phyloP scores from a whole-genome alignment of 2,113 vertebrate species.

The Ursus arctos region DNA sequence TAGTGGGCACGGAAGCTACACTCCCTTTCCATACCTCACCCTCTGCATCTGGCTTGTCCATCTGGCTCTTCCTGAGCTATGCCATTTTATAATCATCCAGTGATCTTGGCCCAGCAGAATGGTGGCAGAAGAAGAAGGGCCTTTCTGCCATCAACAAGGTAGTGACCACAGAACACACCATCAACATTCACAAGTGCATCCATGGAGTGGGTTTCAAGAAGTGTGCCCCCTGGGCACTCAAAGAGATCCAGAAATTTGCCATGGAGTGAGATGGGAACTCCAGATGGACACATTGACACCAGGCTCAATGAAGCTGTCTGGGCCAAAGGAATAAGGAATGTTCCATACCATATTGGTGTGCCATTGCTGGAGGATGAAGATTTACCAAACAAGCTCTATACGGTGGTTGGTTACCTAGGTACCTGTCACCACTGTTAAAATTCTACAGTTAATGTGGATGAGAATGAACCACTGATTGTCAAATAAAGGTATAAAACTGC shows the following conservation, averaged over 20 bases:
- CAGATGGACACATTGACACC: background rate
- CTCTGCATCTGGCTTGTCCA: background rate
- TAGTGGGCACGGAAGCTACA: background rate
- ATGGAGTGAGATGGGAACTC: background rate
- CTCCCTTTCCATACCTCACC: background rate
- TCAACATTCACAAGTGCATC: background rate
- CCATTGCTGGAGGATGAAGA: background rate
- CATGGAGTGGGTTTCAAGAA: background rate
- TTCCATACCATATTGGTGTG: background rate
- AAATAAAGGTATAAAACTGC: background rate
- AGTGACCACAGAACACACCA: background rate
- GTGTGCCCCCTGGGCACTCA: background rate
- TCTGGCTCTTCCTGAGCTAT: background rate
- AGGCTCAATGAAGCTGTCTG: background rate
- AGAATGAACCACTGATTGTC: background rate
- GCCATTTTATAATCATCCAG: background rate
- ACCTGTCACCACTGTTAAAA: background rate
- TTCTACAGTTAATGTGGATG: background rate
- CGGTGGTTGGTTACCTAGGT: background rate
- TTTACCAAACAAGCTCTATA: background rate
- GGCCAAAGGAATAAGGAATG: background rate
- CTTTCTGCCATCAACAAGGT: background rate
- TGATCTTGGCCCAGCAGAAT: background rate
- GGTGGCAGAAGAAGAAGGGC: background rate
- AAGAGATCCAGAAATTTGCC: background rate